Base-by-base conservation (phyloP, 2,113 vertebrate genomes). In the Zosterops hypoxanthus region DNA sequence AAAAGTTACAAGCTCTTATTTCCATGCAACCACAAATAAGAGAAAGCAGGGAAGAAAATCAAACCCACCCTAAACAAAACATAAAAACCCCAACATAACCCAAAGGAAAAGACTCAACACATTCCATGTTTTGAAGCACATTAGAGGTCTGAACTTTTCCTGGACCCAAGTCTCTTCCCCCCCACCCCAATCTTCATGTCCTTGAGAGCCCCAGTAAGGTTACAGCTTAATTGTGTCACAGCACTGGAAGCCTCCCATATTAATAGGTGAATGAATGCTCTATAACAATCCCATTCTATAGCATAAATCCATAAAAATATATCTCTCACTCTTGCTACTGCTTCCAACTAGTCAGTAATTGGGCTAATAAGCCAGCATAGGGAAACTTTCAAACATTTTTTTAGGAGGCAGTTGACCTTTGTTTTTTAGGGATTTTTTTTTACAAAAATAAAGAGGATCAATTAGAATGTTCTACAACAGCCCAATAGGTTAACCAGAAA, bases 221-320 rank as follows among this genome's bases (percentile, higher is more conserved):
- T 73, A 88, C 44, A 78, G 23, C 59, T 89, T 68, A 57, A 29
- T 28, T 80, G n/a, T 64, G 33, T 55, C 76, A 88, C 68, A 76
- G 80, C 84, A 89, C 56, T 72, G 46, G 68, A 90, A 95, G 61
- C 46, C 49, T 86, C 76, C 72, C 31, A 36, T 59, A 42, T n/a
- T 17, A 73, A 82, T 0, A 85, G 36, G 52, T 66, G 29, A 93
- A 86, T 55, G 24, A 77, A 91, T 64, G 68, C 79, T 70, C 46
- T 86, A 11, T 65, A 86, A 86, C 53, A 82, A 89, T 76, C 19
- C 44, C 50, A 75, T 72, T 77, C 63, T 86, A 73, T 61, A 83
- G 52, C 83, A 86, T 84, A 86, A 86, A 95, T 36, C 25, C 94
- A 91, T 92, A 96, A 94, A 97, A 97, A 97, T 94, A 96, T 94